These are phyloP conservation scores for Tyto alba DNA, from an alignment of 2,113 vertebrate genomes.

Conservation along the genomic window DNA sequence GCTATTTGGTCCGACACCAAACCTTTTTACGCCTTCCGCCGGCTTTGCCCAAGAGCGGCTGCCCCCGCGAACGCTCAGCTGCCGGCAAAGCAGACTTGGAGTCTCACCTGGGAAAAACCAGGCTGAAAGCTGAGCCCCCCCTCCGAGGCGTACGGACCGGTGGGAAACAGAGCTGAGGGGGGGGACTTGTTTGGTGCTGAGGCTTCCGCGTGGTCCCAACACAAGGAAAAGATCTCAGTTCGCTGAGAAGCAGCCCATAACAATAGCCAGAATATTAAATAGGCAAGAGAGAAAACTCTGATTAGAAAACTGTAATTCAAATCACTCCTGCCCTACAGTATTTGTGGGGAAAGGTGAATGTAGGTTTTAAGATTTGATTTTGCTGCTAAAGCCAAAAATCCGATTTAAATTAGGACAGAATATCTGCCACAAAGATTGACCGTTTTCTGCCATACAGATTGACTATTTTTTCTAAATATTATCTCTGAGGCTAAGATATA, in stretches of 20 bases:
- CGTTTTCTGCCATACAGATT: not conserved
- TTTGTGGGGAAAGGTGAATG: not conserved
- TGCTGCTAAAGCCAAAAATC: not conserved
- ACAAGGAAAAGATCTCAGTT: not conserved
- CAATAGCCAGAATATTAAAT: not conserved
- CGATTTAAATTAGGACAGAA: not conserved
- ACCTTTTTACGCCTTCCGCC: too few relatives aligned
- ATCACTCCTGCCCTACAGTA: not conserved
- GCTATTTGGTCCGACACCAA: not conserved
- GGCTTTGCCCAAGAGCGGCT: too few relatives aligned
- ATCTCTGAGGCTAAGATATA: not conserved
- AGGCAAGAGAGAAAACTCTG: not conserved
- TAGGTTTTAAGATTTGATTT: not conserved
- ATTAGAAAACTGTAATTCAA: not conserved
- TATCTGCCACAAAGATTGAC: not conserved
- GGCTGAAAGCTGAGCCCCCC: not conserved
- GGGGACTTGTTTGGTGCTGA: not conserved
- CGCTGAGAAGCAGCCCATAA: not conserved
- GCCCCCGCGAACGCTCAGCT: too few relatives aligned
- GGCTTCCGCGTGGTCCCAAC: not conserved
- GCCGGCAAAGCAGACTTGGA: too few relatives aligned
- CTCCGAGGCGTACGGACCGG: rapidly evolving
- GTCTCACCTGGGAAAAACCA: too few relatives aligned
- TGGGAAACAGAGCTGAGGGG: not conserved
- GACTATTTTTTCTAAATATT: not conserved